Evolutionary conservation across 1,140 invertebrate genomes (phyloP), one percentile per base, ranked within the genome.

Genomic region (Apis dorsata): DNA sequence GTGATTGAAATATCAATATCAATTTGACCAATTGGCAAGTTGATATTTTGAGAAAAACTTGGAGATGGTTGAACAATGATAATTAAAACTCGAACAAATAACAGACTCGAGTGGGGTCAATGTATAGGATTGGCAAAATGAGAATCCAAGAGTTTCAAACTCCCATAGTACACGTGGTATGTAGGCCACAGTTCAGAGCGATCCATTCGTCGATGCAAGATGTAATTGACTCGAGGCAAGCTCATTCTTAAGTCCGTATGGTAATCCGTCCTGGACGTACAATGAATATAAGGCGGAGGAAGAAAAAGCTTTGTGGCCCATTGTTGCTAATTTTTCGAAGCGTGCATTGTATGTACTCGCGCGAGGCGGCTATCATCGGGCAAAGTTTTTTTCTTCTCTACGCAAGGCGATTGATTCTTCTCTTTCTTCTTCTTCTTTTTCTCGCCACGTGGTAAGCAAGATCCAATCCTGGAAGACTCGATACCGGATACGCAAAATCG

Each of bases 231-330:
- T 60, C 72, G 21, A 9, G 57, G 21, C 60, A 65, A 53, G 21
- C 60, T 65, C 57, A 60, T 74, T 60, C 59, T 74, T 62, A 62
- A 13, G 9, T 74, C 34, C 62, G 74, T 53, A 76, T 65, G 74
- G 49, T 76, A 76, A 76, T 76, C 51, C 9, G 28, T 44, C 10
- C 7, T 49, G 19, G 60, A 76, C 5, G 5, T 65, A 65, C 60
- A 65, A 76, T 53, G 74, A 53, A 65, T 53, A 76, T 65, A 76
- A 53, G 62, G 74, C 62, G 74, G 74, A 63, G 74, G 60, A 76
- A 49, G 60, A 53, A 76, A 34, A 65, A 65, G 24, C 60, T 76
- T 65, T 65, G 74, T 15, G 55, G 28, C 49, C 74, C 74, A 76
- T 76, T 76, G 74, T 76, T 76, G 60, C 28, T 1, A 65, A 65